Evolutionary conservation across 1,140 invertebrate genomes (phyloP).

Genomic region (Pantala flavescens): DNA sequence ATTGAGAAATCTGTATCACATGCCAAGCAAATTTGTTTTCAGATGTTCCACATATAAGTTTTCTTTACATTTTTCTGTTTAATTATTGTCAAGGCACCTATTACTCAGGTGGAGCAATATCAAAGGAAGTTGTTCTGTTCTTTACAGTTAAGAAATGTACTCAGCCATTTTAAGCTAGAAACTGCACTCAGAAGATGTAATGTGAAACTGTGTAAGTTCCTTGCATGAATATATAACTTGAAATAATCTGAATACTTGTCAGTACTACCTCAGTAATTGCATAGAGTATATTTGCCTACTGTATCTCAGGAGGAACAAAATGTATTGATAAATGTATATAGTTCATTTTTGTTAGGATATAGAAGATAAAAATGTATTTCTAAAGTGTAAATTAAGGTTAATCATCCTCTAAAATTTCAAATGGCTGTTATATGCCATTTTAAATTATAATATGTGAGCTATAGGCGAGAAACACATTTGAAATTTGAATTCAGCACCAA

Average conservation of each 20-base stretch:
- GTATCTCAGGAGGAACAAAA: not conserved
- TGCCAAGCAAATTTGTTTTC: no score
- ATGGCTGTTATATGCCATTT: not conserved
- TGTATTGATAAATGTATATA: conserved; percentile 5
- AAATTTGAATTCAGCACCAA: not conserved
- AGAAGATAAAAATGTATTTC: not conserved
- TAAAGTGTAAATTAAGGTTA: not conserved
- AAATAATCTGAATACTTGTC: conserved; percentile 5
- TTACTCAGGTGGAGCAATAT: no score
- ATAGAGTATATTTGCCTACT: conserved; percentile 1
- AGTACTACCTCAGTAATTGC: not conserved
- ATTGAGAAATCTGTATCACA: no score
- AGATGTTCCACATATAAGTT: no score
- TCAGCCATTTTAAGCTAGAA: not conserved
- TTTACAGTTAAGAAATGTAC: not conserved
- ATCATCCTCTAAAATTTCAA: not conserved
- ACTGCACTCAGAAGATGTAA: not conserved
- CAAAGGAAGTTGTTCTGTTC: not conserved
- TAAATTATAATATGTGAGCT: not conserved
- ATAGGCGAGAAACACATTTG: not conserved
- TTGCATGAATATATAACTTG: not conserved
- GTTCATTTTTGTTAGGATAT: conserved; percentile 3
- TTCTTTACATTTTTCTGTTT: no score
- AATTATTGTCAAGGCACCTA: no score
- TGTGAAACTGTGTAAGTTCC: not conserved